Evolutionary conservation across 2,888 invertebrate genomes (phyloP).

Genomic region (Lochmaea capreae): DNA sequence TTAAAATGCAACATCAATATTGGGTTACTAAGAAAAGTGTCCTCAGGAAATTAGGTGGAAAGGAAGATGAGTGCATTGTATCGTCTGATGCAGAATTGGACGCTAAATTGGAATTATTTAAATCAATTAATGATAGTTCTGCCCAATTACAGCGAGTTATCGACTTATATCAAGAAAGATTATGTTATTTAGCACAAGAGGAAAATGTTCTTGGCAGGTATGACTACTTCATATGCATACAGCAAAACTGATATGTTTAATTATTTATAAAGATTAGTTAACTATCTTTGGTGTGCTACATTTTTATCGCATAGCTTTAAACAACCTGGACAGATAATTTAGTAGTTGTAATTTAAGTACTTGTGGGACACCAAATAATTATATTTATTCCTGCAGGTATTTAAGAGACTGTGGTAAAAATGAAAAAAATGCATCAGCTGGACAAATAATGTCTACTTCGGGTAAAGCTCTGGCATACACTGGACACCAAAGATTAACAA

Average conservation of each 20-base stretch:
- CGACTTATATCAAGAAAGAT: constrained; percentile 92
- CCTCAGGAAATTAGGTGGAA: constrained; percentile 91
- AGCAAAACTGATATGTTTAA: not conserved
- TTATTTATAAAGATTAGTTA: not conserved
- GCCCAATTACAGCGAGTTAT: constrained; percentile 87
- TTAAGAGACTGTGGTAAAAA: constrained; percentile 92
- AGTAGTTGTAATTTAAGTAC: not conserved
- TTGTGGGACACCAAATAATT: not conserved
- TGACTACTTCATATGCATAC: not conserved
- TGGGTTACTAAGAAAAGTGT: constrained; percentile 99
- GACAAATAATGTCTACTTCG: constrained; percentile 82
- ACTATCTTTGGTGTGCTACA: not conserved
- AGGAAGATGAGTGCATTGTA: constrained; percentile 97
- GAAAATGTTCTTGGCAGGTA: constrained; percentile 87
- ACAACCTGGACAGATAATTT: not conserved
- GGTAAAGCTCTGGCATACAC: constrained; percentile 77
- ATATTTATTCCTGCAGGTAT: constrained; percentile 66
- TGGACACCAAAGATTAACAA: constrained; percentile 90
- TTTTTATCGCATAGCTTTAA: not conserved
- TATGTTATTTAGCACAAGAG: constrained; percentile 94
- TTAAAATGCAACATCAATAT: constrained; percentile 91
- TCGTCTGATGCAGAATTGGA: constrained; percentile 97
- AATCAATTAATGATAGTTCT: constrained; percentile 92
- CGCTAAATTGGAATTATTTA: constrained; percentile 93
- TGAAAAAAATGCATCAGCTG: constrained; percentile 87